Percentiles rank a stretch among this genome's conserved stretches.
Conservation (phyloP, 2,888 invertebrate genomes). For the Tetranychus piercei region DNA sequence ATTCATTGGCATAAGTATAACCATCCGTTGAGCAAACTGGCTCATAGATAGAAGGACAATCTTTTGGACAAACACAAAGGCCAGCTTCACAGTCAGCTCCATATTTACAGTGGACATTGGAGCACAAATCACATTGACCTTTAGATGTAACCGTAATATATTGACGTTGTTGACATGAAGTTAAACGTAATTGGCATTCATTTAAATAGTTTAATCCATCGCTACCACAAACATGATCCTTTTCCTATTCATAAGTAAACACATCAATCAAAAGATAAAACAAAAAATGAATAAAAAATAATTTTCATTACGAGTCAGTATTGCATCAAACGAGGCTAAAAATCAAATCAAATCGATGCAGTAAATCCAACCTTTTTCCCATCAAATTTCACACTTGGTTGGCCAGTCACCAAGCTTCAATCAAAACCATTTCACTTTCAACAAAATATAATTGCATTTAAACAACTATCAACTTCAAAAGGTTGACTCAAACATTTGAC, state of each 20-base stretch:
- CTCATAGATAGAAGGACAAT: constrained; percentile 40
- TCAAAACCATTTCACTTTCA: too few relatives aligned
- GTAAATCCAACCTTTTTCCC: too few relatives aligned
- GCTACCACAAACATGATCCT: constrained; percentile 54
- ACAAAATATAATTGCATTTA: too few relatives aligned
- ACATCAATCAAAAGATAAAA: background rate
- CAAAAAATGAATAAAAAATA: background rate
- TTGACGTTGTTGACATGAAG: constrained; percentile 53
- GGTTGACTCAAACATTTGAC: too few relatives aligned
- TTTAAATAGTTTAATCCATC: constrained; percentile 67
- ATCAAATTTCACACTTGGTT: too few relatives aligned
- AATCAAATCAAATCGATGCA: too few relatives aligned
- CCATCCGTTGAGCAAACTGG: constrained; percentile 26
- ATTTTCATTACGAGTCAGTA: background rate
- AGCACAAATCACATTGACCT: constrained; percentile 55
- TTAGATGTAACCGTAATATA: constrained; percentile 50
- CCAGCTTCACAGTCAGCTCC: constrained; percentile 66
- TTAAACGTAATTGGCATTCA: constrained; percentile 61
- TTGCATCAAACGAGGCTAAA: too few relatives aligned
- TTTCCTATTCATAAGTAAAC: background rate
- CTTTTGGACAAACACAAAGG: constrained; percentile 62
- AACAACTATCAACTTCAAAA: too few relatives aligned
- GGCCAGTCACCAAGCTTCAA: too few relatives aligned
- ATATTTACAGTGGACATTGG: constrained; percentile 56
- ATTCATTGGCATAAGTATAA: constrained; percentile 47